Evolutionary conservation across 2,888 invertebrate genomes (phyloP).

Genomic region (Cryptus viduatorius): DNA sequence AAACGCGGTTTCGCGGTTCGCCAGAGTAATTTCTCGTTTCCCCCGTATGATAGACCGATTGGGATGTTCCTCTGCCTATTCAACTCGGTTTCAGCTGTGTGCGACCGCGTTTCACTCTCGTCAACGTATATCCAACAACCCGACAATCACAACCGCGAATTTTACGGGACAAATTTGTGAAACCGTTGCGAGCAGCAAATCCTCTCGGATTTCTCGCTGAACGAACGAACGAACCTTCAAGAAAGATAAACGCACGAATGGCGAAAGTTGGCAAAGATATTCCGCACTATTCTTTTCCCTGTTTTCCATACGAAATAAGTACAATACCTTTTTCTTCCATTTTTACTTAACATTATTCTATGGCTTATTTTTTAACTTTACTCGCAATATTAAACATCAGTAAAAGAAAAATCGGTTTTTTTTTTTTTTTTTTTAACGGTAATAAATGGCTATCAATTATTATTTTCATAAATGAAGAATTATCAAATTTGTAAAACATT

Average conservation of each 20-base stretch:
- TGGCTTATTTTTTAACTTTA: too few species aligned
- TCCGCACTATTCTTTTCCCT: background rate
- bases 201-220: background rate
- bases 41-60: constrained; percentile 7
- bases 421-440: too few species aligned
- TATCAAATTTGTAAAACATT: too few species aligned
- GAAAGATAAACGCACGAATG: background rate
- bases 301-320: background rate
- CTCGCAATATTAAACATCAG: too few species aligned
- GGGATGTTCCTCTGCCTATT: background rate
- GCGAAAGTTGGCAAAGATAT: background rate
- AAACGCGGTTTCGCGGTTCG: constrained; percentile 44
- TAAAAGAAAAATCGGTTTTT: too few species aligned
- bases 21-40: constrained; percentile 52
- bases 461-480: too few species aligned
- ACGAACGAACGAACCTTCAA: background rate
- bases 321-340: background rate
- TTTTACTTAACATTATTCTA: too few species aligned
- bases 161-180: constrained; percentile 56
- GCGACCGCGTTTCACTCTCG: constrained; percentile 57
- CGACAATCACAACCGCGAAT: constrained; percentile 43
- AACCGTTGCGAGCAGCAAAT: constrained; percentile 19
- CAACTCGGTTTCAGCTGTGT: constrained; percentile 18
- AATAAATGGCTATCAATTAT: too few species aligned
- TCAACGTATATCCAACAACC: constrained; percentile 30